phyloP scores from a whole-genome alignment of 1,140 invertebrate genomes.

The Anastrepha ludens region DNA sequence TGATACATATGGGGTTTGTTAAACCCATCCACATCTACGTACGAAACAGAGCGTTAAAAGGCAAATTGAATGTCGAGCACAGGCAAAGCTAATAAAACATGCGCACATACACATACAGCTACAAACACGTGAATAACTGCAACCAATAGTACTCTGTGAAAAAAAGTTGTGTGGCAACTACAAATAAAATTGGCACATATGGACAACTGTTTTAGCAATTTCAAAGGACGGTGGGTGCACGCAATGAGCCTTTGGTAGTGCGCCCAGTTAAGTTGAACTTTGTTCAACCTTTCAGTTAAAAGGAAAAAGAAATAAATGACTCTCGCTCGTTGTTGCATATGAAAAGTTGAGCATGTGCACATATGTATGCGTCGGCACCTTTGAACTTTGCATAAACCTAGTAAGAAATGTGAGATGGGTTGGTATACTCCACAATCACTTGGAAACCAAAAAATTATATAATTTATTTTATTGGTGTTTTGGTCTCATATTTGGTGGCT shows the following conservation, averaged over 20 bases:
- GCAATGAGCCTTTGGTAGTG: background rate
- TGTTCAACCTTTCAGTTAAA: background rate
- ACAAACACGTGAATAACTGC: background rate
- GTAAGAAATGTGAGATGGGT: background rate
- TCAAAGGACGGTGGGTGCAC: background rate
- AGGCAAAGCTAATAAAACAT: background rate
- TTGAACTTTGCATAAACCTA: background rate
- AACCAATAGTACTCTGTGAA: background rate
- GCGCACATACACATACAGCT: background rate
- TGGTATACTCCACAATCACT: too few species aligned
- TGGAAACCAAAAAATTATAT: too few species aligned
- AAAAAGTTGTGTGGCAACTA: background rate
- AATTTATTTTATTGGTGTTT: too few species aligned
- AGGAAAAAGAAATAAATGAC: background rate
- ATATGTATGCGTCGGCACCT: background rate
- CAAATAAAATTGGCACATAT: background rate
- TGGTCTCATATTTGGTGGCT: too few species aligned
- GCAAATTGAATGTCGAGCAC: conserved; percentile 29
- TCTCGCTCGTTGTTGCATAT: background rate
- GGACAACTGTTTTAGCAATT: background rate
- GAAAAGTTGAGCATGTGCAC: background rate
- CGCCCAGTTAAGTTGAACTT: background rate
- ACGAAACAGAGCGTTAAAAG: background rate
- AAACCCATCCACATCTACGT: too few species aligned
- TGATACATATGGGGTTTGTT: too few species aligned